A percentile compares a stretch with the other conserved stretches of the same genome.
phyloP scores from a whole-genome alignment of 1,140 invertebrate species.

The Cyclina sinensis region DNA sequence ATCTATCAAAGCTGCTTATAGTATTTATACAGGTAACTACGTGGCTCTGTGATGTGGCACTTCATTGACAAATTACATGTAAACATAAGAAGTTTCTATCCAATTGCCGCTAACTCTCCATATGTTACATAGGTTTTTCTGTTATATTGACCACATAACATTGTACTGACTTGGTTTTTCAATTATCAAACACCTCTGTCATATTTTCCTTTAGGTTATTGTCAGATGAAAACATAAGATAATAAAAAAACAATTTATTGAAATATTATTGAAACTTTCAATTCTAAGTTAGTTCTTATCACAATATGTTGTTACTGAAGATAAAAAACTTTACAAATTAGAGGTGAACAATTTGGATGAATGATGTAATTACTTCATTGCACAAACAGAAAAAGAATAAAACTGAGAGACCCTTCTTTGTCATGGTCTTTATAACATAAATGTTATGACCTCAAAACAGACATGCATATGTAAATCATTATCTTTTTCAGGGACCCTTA shows the following conservation, averaged over 20 bases:
- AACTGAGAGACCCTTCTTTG: too few species aligned
- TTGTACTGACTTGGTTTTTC: background rate
- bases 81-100: constrained; percentile 12
- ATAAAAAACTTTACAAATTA: too few species aligned
- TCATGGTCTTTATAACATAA: too few species aligned
- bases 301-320: background rate
- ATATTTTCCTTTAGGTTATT: background rate
- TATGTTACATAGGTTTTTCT: constrained; percentile 30
- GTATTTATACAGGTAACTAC: constrained; percentile 38
- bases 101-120: background rate
- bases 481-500: too few species aligned
- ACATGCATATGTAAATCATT: too few species aligned
- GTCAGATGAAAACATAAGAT: constrained; percentile 34
- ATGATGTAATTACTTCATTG: too few species aligned
- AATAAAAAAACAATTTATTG: constrained; percentile 30
- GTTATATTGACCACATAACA: background rate
- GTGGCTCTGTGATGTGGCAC: constrained; percentile 45
- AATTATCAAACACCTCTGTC: background rate
- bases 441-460: too few species aligned
- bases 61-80: background rate
- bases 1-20: background rate
- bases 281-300: background rate
- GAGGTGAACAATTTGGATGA: too few species aligned
- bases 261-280: background rate
- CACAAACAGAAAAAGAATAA: too few species aligned